Percentiles rank a stretch among this genome's conserved stretches.
phyloP scores from a whole-genome alignment of 2,113 vertebrate genomes.

The Casuarius casuarius region DNA sequence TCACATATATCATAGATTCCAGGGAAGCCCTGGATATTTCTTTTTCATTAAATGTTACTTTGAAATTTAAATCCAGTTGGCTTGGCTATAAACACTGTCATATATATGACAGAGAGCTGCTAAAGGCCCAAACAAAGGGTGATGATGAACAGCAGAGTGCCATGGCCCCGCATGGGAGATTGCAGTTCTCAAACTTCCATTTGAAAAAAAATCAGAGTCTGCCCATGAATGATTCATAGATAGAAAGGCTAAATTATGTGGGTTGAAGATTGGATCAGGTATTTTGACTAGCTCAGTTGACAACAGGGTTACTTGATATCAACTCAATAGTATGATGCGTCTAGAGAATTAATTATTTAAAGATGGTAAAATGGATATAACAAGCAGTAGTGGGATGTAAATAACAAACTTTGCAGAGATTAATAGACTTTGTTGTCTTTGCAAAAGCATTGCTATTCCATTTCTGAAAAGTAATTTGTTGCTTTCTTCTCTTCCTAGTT shows the following conservation, averaged over 20 bases:
- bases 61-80: background rate
- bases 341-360: constrained; percentile 35
- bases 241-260: constrained; percentile 2
- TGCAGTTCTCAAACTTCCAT: background rate
- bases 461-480: constrained; percentile 14
- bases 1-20: background rate
- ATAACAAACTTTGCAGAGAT: background rate
- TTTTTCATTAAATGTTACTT: background rate
- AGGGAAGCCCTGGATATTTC: background rate
- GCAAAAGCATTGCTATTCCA: background rate
- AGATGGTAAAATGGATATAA: background rate
- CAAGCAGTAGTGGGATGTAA: background rate
- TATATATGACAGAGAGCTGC: background rate
- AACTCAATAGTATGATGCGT: background rate
- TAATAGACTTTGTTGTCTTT: background rate
- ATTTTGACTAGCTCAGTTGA: background rate
- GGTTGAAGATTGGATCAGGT: background rate
- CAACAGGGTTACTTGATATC: background rate
- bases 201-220: background rate
- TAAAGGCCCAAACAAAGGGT: background rate
- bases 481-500: constrained; percentile 80
- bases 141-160: background rate
- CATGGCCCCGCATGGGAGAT: background rate
- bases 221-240: background rate
- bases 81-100: background rate